Conservation (phyloP, 2,113 vertebrate species). For the Actinemys pallida region DNA sequence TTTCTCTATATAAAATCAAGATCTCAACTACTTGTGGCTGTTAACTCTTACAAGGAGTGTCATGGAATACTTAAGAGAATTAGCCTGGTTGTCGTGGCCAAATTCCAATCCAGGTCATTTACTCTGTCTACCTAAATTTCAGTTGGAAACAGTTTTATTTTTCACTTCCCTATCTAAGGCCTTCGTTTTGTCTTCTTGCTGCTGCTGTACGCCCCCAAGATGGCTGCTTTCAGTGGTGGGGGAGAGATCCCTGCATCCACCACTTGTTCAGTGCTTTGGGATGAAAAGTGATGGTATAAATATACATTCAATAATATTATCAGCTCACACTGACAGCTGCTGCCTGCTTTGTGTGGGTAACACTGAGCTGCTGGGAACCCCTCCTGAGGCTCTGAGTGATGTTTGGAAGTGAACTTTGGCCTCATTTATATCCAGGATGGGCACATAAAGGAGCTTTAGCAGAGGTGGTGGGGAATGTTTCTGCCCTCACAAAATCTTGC, state of each 20-base stretch:
- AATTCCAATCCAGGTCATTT: background rate
- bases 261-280: background rate
- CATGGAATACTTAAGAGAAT: background rate
- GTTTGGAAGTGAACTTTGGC: background rate
- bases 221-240: background rate
- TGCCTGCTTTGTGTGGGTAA: background rate
- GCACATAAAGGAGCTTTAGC: background rate
- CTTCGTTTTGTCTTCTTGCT: too few relatives aligned
- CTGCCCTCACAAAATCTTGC: background rate
- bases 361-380: background rate
- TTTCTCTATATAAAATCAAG: background rate
- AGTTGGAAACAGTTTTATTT: background rate
- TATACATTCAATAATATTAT: background rate
- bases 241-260: background rate
- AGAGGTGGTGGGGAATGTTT: background rate
- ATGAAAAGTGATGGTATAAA: constrained; percentile 5
- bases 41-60: too few relatives aligned
- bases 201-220: background rate
- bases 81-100: background rate
- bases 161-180: background rate
- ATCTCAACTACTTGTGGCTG: background rate
- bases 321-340: background rate
- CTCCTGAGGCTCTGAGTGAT: background rate
- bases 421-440: background rate
- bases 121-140: background rate